Evolutionary conservation across 2,888 invertebrate genomes (phyloP).

Genomic region (Amiota mariae): DNA sequence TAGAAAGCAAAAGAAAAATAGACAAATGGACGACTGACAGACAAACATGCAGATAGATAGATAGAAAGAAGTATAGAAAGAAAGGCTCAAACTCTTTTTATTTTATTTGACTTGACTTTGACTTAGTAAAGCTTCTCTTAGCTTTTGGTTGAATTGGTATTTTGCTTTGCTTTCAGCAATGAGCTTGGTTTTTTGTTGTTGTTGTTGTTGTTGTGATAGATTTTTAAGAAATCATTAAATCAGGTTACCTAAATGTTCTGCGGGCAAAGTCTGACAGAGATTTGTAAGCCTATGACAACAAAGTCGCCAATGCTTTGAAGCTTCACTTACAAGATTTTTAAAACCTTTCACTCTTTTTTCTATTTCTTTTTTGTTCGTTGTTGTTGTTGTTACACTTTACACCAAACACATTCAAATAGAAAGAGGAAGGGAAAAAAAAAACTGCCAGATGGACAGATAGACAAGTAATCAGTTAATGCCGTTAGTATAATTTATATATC

Average conservation of each 20-base stretch:
- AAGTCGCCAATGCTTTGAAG: no score
- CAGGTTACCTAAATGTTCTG: constrained; percentile 44
- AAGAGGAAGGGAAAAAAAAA: no score
- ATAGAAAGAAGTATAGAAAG: not conserved
- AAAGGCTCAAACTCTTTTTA: not conserved
- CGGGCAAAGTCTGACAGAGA: not conserved
- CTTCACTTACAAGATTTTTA: not conserved
- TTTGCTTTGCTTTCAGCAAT: not conserved
- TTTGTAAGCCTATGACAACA: no score
- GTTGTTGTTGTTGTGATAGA: constrained; percentile 21
- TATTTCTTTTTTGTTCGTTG: not conserved
- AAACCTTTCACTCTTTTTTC: constrained; percentile 54
- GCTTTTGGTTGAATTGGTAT: not conserved
- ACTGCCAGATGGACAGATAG: no score
- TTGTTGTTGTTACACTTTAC: no score
- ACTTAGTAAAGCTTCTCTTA: not conserved
- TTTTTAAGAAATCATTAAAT: constrained; percentile 27
- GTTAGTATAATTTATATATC: no score
- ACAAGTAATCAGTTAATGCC: no score
- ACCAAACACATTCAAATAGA: no score
- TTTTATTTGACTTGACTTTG: no score
- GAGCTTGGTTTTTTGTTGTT: not conserved
- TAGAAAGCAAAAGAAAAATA: no score
- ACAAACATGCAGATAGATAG: not conserved
- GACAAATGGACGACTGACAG: not conserved